phyloP scores from a whole-genome alignment of 2,797 vertebrate species.

The Myotis findleyi region DNA sequence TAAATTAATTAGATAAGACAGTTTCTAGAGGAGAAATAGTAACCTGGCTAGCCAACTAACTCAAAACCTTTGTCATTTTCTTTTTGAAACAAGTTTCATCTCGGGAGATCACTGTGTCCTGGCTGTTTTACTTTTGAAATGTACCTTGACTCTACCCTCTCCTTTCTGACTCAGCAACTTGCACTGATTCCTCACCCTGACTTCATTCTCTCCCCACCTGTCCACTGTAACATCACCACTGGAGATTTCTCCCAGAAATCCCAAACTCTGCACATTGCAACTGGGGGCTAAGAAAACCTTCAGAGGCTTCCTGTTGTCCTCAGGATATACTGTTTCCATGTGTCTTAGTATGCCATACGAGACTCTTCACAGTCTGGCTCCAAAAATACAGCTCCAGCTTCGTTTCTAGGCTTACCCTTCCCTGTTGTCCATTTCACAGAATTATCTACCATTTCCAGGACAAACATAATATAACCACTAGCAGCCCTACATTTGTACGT shows the following conservation, averaged over 20 bases:
- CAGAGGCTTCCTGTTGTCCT: not conserved
- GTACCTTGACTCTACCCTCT: not conserved
- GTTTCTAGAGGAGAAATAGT: slow-evolving; percentile 46
- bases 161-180: not conserved
- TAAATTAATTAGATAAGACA: slow-evolving; percentile 5
- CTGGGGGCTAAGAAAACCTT: not conserved
- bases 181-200: not conserved
- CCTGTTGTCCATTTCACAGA: not conserved
- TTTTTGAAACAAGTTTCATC: slow-evolving; percentile 37
- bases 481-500: not conserved
- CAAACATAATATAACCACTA: not conserved
- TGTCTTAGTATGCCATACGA: not conserved
- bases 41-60: not conserved
- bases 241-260: not conserved
- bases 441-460: not conserved
- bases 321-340: not conserved
- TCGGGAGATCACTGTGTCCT: not conserved
- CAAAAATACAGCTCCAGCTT: not conserved
- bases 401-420: not conserved
- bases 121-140: slow-evolving; percentile 16
- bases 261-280: not conserved
- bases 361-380: not conserved
- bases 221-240: not conserved
- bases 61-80: slow-evolving; percentile 45
- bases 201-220: not conserved